Percentiles rank a stretch among this genome's conserved stretches.
phyloP scores from a whole-genome alignment of 1,140 invertebrate species.

The Aradophagus sp. region DNA sequence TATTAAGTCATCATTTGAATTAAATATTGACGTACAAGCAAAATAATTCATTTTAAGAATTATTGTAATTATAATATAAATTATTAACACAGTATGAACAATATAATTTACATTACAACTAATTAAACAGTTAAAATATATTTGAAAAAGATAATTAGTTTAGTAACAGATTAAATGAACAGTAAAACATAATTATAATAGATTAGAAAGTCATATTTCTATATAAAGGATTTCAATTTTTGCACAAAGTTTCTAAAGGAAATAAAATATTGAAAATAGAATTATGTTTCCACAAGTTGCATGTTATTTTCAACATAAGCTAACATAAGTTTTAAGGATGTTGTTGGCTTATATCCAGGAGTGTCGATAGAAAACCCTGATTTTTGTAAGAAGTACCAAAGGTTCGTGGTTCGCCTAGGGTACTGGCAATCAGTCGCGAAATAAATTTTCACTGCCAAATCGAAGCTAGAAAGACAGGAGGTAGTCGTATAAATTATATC shows the following conservation, averaged over 20 bases:
- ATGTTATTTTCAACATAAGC: slow-evolving; percentile 12
- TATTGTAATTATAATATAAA: neutral
- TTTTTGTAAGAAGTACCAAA: slow-evolving; percentile 30
- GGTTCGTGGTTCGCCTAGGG: slow-evolving; percentile 4
- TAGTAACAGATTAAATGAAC: too few species aligned
- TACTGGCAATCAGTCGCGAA: slow-evolving; percentile 23
- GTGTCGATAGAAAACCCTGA: neutral
- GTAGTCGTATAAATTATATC: slow-evolving; percentile 10
- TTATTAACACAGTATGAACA: too few species aligned
- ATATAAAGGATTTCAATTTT: too few species aligned
- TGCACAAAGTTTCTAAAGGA: too few species aligned
- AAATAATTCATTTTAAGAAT: slow-evolving; percentile 1
- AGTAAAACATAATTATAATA: too few species aligned
- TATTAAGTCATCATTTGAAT: slow-evolving; percentile 3
- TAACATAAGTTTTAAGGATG: slow-evolving; percentile 4
- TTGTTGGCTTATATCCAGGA: neutral
- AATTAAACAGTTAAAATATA: too few species aligned
- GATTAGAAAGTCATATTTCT: too few species aligned
- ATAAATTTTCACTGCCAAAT: slow-evolving; percentile 15
- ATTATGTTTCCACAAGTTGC: too few species aligned
- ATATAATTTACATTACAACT: too few species aligned
- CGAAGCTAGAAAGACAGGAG: slow-evolving; percentile 8
- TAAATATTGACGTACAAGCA: neutral
- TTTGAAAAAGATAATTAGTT: too few species aligned
- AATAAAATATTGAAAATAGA: too few species aligned